These are phyloP conservation scores for Amiota minor DNA, from an alignment of 2,888 invertebrate genomes.

Conservation along the genomic window DNA sequence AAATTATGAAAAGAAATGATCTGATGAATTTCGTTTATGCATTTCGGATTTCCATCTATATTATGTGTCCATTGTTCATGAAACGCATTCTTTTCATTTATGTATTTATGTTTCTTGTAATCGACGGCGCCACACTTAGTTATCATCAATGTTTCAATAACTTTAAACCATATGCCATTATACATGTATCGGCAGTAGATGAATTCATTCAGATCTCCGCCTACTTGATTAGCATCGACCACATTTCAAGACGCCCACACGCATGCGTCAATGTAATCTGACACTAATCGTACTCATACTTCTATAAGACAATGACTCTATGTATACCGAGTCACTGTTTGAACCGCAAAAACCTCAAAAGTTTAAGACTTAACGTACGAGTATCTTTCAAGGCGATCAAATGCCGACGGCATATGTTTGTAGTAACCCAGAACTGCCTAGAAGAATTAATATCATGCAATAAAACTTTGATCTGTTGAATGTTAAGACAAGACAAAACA, in stretches of 20 bases:
- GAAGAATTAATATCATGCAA: conserved; percentile 12
- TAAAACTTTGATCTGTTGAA: neutral
- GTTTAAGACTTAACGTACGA: neutral
- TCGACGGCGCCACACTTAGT: too few relatives aligned
- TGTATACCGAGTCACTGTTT: neutral
- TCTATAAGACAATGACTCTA: neutral
- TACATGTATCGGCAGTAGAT: neutral
- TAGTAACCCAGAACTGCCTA: conserved; percentile 2
- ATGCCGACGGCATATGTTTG: neutral
- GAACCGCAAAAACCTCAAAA: neutral
- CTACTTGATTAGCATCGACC: neutral
- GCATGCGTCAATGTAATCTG: conserved; percentile 7
- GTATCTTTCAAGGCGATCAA: conserved; percentile 18
- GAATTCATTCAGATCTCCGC: neutral
- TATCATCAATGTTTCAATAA: neutral
- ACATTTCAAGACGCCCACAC: conserved; percentile 1
- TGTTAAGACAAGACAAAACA: neutral
- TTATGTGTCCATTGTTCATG: too few relatives aligned
- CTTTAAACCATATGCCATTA: neutral
- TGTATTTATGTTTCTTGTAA: too few relatives aligned
- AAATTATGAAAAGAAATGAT: too few relatives aligned
- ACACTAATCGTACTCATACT: conserved; percentile 1
- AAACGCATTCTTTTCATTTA: too few relatives aligned
- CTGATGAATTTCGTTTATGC: too few relatives aligned
- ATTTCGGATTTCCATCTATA: too few relatives aligned